Conservation (phyloP, 1,140 invertebrate species). For the Condylostylus longicornis region DNA sequence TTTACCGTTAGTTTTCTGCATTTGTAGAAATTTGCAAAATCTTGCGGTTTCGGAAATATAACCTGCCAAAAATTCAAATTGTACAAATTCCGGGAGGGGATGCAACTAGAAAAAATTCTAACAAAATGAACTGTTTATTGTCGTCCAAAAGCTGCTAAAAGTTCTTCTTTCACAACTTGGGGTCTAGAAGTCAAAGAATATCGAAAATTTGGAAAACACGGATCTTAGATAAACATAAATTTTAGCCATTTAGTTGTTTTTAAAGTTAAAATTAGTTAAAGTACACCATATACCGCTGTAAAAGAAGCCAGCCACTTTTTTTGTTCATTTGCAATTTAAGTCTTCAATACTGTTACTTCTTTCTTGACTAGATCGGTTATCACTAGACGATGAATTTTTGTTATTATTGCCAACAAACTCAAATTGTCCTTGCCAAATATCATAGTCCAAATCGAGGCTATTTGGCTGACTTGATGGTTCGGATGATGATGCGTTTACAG, state of each 20-base stretch:
- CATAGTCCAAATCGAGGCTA: constrained; percentile 55
- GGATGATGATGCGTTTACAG: too few species aligned
- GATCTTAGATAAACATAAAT: too few species aligned
- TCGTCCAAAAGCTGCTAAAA: too few species aligned
- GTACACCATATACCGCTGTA: too few species aligned
- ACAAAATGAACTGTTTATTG: too few species aligned
- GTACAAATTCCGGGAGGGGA: too few species aligned
- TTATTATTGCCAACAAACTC: constrained; percentile 47
- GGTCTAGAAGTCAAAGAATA: constrained; percentile 28
- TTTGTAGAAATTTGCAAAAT: too few species aligned
- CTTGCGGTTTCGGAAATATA: too few species aligned
- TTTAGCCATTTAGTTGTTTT: constrained; percentile 27
- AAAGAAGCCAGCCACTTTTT: too few species aligned
- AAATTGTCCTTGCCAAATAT: constrained; percentile 76
- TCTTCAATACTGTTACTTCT: constrained; percentile 24
- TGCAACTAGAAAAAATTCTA: too few species aligned
- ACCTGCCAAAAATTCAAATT: too few species aligned
- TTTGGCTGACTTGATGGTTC: constrained; percentile 32
- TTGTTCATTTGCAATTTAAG: constrained; percentile 28
- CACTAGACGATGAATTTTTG: constrained; percentile 18
- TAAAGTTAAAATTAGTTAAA: constrained; percentile 23
- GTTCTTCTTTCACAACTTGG: constrained; percentile 20
- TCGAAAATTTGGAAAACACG: constrained; percentile 26
- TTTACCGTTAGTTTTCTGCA: too few species aligned
- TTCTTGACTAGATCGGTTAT: constrained; percentile 15